Conservation (phyloP, 1,140 invertebrate genomes). For the Lysiphlebus fabarum region DNA sequence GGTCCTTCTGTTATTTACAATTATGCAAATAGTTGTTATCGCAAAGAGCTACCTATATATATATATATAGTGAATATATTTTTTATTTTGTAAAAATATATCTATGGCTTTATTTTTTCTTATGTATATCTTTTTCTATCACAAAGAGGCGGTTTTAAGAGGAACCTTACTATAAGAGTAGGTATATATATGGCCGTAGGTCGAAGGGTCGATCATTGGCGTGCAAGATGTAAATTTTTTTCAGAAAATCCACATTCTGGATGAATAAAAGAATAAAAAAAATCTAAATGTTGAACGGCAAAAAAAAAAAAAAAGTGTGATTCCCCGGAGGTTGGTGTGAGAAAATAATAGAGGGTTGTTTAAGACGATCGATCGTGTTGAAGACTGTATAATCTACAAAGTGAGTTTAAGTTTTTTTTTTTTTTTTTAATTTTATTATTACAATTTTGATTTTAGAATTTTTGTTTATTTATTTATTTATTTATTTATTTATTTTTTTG, state of each 20-base stretch:
- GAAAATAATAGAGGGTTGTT: slow-evolving; percentile 45
- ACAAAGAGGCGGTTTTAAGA: slow-evolving; percentile 11
- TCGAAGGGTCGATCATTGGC: slow-evolving; percentile 22
- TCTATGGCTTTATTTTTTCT: slow-evolving; percentile 9
- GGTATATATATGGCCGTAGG: slow-evolving; percentile 11
- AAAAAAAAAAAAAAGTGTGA: slow-evolving; percentile 15
- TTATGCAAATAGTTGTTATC: slow-evolving; percentile 22
- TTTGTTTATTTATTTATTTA: background rate
- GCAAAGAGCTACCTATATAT: slow-evolving; percentile 6
- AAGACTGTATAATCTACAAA: background rate
- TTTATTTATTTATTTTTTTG: slow-evolving; percentile 8
- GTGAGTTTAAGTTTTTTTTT: no score
- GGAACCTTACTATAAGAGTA: slow-evolving; percentile 12
- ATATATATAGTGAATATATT: slow-evolving; percentile 13
- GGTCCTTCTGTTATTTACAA: slow-evolving; percentile 11
- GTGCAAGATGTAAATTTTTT: slow-evolving; percentile 45
- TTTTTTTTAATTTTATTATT: background rate
- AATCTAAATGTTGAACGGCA: no score
- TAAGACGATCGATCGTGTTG: slow-evolving; percentile 28
- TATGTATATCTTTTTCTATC: slow-evolving; percentile 15
- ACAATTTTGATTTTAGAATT: background rate
- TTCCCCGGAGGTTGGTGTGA: slow-evolving; percentile 36
- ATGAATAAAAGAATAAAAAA: background rate
- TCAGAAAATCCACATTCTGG: slow-evolving; percentile 28
- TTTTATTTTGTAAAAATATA: slow-evolving; percentile 26